Base-by-base conservation (phyloP, 53 echinoderm and acorn worm genomes). In the Crossaster papposus region DNA sequence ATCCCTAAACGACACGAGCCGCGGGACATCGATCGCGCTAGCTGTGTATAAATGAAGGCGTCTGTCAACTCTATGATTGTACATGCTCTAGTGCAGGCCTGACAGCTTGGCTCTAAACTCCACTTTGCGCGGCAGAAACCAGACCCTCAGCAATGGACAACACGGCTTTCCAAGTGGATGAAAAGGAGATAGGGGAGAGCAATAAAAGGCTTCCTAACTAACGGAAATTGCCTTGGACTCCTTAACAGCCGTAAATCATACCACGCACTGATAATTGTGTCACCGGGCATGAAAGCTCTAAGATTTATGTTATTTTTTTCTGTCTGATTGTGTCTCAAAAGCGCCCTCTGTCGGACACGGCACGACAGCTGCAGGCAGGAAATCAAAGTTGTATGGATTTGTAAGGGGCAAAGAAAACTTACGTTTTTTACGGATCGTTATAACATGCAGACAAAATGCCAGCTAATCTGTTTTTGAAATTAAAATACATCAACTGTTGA, bases 201-300 rank as follows among this genome's bases (percentile, higher is more conserved):
- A 32, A 33, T 74, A 36, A 74, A 74, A 20, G 44, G 75, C 36
- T 74, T 74, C 75, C 75, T 74, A 74, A 24, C 75, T 74, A 74
- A 24, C 75, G 75, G 36, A 74, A 74, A 74, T 35, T 74, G 31
- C 75, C 33, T 74, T 35, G 36, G 28, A 35, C 36, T 13, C 35
- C 28, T n/a, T 36, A 32, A 18, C 33, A 13, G 35, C 36, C 28
- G 28, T 74, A 74, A 74, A 74, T 74, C 75, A 74, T 20, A 71
- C 11, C 32, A 13, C 24, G 71, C 23, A 11, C 44, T n/a, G 9
- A 44, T 58, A 18, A 58, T 58, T 58, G 58, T 20, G 58, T 58
- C 22, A 58, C 22, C 22, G 22, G 22, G 17, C 58, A 2, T 20
- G 58, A 15, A 17, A 58, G 22, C 22, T 58, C 17, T 58, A 2